These are phyloP conservation scores for Arrhopalites spinosus DNA, from an alignment of 2,888 invertebrate genomes.

Conservation along the genomic window DNA sequence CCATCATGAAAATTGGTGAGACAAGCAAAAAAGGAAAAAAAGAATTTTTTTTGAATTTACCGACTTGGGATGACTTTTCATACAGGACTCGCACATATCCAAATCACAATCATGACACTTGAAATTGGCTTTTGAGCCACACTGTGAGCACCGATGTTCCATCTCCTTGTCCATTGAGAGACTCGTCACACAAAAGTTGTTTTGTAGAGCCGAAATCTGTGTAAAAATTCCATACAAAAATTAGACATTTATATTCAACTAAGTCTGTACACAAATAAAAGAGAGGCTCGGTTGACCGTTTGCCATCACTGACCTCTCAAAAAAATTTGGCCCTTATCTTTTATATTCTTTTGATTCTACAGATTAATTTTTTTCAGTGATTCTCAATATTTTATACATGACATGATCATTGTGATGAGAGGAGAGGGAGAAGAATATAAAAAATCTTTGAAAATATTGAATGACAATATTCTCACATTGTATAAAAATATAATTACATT, in stretches of 20 bases:
- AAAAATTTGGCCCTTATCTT: no score
- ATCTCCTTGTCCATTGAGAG: slow-evolving; percentile 59
- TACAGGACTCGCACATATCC: slow-evolving; percentile 61
- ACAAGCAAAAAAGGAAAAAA: neutral
- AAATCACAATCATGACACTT: slow-evolving; percentile 63
- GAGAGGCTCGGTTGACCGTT: no score
- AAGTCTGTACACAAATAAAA: no score
- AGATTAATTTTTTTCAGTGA: no score
- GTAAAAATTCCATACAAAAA: neutral
- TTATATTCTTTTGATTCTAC: no score
- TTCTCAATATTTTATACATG: no score
- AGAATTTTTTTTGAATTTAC: slow-evolving; percentile 3
- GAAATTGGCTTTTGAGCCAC: slow-evolving; percentile 58
- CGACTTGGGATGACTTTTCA: slow-evolving; percentile 34
- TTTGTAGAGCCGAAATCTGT: slow-evolving; percentile 59
- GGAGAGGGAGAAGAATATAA: no score
- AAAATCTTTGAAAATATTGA: no score
- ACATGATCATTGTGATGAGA: no score
- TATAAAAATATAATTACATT: neutral
- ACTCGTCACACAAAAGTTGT: slow-evolving; percentile 60
- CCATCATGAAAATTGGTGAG: no score
- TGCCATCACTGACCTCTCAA: no score
- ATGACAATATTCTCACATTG: neutral
- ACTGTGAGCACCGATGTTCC: slow-evolving; percentile 51
- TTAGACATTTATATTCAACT: no score